Evolutionary conservation across 1,140 invertebrate species (phyloP), one percentile per base, ranked within the genome.

Genomic region (Neotoxoptera formosana): DNA sequence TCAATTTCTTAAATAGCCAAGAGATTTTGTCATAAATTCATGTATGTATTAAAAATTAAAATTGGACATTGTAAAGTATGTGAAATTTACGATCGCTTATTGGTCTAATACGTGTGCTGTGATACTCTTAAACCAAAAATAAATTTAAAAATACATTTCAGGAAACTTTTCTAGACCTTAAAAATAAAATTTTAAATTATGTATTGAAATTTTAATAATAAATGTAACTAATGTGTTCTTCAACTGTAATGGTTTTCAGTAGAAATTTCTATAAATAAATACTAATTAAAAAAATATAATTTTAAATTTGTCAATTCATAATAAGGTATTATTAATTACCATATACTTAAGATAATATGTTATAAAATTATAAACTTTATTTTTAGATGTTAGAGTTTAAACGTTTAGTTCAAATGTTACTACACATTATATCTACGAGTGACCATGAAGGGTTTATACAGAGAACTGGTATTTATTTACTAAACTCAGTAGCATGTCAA

Each of bases 401-500:
- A 94, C 96, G 98, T 21, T 96, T 99, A 17, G 98, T 99, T 0
- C 96, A 97, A 94, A 97, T 99, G 91, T 96, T 99, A 30, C 95
- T 99, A 86, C 96, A 97, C 95, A 98, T 98, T 56, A 97, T 98
- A 3, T 96, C 97, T 53, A 96, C 97, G 94, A 97, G 97, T n/a
- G 96, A 97, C 94, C 97, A 98, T 92, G 98, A 99, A 95, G 97
- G 98, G 81, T 99, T 99, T 95, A 98, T 99, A 11, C 98, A 99
- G 95, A 96, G 98, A 93, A 98, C 99, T 94, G 98, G 98, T 30
- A 98, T 99, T 94, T 99, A 98, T 96, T 95, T 99, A 94, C 96
- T 99, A 11, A 99, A 99, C 95, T 98, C 98, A 17, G 96, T 99
- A 87, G 99, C 99, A 9, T 99, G 99, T 95, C 98, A 99, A 95